Percentiles rank a stretch among this genome's conserved stretches.
These are phyloP conservation scores for Hipparchia sbordonii DNA, from an alignment of 2,888 invertebrate species.

Conservation along the genomic window DNA sequence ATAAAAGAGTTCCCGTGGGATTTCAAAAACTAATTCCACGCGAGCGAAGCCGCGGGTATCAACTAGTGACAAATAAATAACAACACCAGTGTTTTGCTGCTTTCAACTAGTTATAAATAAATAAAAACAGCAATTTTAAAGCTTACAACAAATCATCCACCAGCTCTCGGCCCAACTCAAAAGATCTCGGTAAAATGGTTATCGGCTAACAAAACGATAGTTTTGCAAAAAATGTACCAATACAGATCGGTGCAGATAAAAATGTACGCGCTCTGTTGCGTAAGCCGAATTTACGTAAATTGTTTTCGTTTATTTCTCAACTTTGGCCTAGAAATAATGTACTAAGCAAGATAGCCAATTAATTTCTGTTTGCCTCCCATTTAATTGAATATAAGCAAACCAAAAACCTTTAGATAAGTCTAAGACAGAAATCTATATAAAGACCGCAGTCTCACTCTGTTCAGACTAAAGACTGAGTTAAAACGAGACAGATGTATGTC, in stretches of 20 bases:
- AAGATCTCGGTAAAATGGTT: constrained; percentile 16
- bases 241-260: constrained; percentile 54
- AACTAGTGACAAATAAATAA: too few relatives aligned
- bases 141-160: not conserved
- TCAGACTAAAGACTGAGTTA: too few relatives aligned
- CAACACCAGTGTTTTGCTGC: too few relatives aligned
- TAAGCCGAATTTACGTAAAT: constrained; percentile 54
- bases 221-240: constrained; percentile 60
- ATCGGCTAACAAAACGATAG: constrained; percentile 43
- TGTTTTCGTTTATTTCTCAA: constrained; percentile 42
- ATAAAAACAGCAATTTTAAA: not conserved
- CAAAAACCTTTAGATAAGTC: constrained; percentile 14
- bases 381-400: constrained; percentile 41
- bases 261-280: constrained; percentile 43
- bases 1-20: too few relatives aligned
- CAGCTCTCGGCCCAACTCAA: not conserved
- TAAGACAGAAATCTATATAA: too few relatives aligned
- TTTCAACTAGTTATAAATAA: too few relatives aligned
- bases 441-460: too few relatives aligned
- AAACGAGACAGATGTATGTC: too few relatives aligned
- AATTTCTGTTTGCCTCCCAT: constrained; percentile 41
- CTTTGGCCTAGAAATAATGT: constrained; percentile 47
- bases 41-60: too few relatives aligned
- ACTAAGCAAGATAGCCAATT: constrained; percentile 43
- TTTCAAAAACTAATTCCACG: too few relatives aligned